phyloP scores from a whole-genome alignment of 2,797 vertebrate genomes.

The Anableps anableps region DNA sequence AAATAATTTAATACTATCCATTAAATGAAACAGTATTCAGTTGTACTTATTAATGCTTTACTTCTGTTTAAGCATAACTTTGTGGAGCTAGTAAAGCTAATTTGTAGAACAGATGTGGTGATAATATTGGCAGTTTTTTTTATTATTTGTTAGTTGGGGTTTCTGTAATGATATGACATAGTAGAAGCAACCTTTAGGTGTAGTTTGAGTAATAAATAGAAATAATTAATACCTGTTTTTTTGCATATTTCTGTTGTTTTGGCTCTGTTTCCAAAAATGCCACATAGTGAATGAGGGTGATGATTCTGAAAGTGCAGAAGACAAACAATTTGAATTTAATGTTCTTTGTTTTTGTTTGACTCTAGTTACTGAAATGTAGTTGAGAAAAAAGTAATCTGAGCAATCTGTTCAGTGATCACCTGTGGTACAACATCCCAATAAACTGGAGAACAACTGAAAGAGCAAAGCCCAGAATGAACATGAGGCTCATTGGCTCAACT shows the following conservation, averaged over 20 bases:
- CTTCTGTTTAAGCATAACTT: background rate
- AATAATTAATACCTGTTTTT: background rate
- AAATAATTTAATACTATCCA: background rate
- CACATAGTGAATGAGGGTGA: constrained; percentile 3
- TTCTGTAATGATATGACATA: background rate
- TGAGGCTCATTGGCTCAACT: constrained; percentile 74
- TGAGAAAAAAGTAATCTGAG: background rate
- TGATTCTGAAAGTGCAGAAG: background rate
- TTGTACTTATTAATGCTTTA: background rate
- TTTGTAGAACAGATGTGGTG: background rate
- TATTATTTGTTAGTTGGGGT: background rate
- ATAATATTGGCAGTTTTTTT: background rate
- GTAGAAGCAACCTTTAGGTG: background rate
- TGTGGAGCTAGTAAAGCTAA: background rate
- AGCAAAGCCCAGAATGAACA: constrained; percentile 79
- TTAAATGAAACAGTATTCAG: background rate
- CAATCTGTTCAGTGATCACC: constrained; percentile 48
- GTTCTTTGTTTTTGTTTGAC: too few relatives aligned
- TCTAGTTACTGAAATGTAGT: background rate
- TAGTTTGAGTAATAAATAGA: background rate
- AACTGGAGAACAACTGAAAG: constrained; percentile 71
- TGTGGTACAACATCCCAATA: constrained; percentile 78
- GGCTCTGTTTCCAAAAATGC: constrained; percentile 8
- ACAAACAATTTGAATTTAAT: too few relatives aligned
- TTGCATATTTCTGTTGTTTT: background rate